A percentile compares a stretch with the other conserved stretches of the same genome.
phyloP scores from a whole-genome alignment of 2,888 invertebrate species.

The Serrognathus titanus region DNA sequence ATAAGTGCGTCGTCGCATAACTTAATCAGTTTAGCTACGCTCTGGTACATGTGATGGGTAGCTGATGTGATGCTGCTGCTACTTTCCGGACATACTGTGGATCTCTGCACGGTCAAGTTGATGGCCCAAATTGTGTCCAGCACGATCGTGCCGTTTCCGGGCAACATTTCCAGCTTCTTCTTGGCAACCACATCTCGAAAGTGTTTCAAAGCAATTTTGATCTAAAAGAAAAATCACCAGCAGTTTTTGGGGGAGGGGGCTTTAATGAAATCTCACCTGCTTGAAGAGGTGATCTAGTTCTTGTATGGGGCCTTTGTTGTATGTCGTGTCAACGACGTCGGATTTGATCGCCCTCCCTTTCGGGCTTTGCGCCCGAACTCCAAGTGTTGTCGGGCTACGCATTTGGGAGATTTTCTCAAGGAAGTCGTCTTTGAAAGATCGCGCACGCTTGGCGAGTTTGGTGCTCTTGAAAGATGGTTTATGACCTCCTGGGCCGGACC shows the following conservation, averaged over 20 bases:
- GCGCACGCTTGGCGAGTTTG: constrained; percentile 81
- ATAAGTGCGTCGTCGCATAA: constrained; percentile 83
- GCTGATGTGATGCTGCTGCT: constrained; percentile 73
- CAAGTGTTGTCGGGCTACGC: constrained; percentile 66
- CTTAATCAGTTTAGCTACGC: constrained; percentile 81
- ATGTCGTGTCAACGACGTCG: constrained; percentile 4
- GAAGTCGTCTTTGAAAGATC: constrained; percentile 90
- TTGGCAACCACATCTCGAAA: constrained; percentile 91
- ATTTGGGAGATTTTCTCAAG: constrained; percentile 87
- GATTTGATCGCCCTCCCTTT: constrained; percentile 40
- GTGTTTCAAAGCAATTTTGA: constrained; percentile 77
- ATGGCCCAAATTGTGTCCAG: constrained; percentile 89
- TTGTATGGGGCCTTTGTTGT: constrained; percentile 39
- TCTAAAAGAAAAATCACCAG: constrained; percentile 49
- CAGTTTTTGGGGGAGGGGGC: too few species aligned
- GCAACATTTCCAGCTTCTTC: constrained; percentile 88
- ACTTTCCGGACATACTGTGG: constrained; percentile 37
- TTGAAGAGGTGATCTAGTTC: constrained; percentile 30
- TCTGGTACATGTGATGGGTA: constrained; percentile 81
- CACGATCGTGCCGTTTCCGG: constrained; percentile 90
- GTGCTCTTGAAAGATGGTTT: constrained; percentile 78
- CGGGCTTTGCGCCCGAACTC: constrained; percentile 46
- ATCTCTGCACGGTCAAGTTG: constrained; percentile 56
- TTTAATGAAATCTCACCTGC: constrained; percentile 25
- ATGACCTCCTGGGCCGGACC: constrained; percentile 60